Percentiles rank a stretch among this genome's conserved stretches.
Evolutionary conservation across 2,797 vertebrate genomes (phyloP).

Genomic region (Melanotaenia trifasciata): DNA sequence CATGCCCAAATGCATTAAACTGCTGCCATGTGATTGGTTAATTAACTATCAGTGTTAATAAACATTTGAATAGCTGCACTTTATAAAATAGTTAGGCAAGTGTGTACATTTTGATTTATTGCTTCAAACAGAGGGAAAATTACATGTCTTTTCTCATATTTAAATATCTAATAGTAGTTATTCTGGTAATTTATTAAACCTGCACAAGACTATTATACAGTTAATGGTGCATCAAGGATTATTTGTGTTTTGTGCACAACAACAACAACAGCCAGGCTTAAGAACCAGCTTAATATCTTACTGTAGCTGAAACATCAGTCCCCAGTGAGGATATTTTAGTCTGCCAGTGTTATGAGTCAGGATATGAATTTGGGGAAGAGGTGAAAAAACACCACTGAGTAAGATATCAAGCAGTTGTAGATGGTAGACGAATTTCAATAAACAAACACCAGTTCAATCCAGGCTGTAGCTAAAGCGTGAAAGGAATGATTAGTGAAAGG

Average conservation of each 20-base stretch:
- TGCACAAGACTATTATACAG: not conserved
- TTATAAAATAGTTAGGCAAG: not conserved
- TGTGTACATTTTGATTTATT: not conserved
- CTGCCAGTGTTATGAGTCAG: constrained; percentile 20
- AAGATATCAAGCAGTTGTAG: constrained; percentile 32
- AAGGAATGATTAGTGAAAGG: constrained; percentile 57
- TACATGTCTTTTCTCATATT: not conserved
- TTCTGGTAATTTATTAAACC: not conserved
- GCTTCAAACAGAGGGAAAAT: too few species aligned
- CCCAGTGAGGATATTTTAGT: constrained; percentile 2
- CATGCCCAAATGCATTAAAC: not conserved
- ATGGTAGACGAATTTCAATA: constrained; percentile 57
- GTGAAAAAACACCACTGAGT: not conserved
- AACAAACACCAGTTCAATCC: constrained; percentile 46
- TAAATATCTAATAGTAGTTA: not conserved
- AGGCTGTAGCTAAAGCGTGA: constrained; percentile 39
- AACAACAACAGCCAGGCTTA: not conserved
- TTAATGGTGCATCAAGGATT: not conserved
- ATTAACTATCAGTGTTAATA: too few species aligned
- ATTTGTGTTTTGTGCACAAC: not conserved
- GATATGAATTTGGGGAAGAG: constrained; percentile 9
- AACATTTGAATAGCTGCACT: not conserved
- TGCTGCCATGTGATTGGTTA: not conserved
- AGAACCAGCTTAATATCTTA: not conserved
- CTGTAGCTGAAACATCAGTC: constrained; percentile 4